Evolutionary conservation across 1,140 invertebrate species (phyloP).

Genomic region (Trialeurodes vaporariorum): DNA sequence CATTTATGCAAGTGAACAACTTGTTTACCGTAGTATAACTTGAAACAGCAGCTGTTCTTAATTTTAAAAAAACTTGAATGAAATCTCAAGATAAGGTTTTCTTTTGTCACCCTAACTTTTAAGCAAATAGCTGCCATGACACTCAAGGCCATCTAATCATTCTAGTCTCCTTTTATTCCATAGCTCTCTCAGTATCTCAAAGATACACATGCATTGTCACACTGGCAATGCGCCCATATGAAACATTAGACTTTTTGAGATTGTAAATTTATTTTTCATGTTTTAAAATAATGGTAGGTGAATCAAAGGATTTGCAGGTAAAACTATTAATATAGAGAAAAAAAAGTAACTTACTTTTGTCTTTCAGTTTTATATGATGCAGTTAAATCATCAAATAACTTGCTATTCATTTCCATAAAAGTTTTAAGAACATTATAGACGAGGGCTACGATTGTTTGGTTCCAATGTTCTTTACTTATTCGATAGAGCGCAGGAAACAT

Average conservation of each 20-base stretch:
- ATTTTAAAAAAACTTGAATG: too few species aligned
- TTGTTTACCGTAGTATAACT: too few species aligned
- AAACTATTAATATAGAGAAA: neutral
- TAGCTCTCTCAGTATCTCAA: too few species aligned
- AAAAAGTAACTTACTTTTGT: slow-evolving; percentile 68
- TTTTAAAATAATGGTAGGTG: neutral
- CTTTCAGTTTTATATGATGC: slow-evolving; percentile 95
- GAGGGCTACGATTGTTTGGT: slow-evolving; percentile 97
- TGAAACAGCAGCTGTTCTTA: too few species aligned
- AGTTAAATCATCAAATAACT: slow-evolving; percentile 96
- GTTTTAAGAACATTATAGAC: slow-evolving; percentile 99
- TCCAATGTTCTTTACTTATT: slow-evolving; percentile 99
- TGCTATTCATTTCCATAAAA: slow-evolving; percentile 99
- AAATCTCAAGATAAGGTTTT: too few species aligned
- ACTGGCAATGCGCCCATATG: neutral
- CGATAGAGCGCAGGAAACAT: slow-evolving; percentile 95
- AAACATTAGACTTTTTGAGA: neutral
- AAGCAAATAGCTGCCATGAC: too few species aligned
- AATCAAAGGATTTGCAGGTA: neutral
- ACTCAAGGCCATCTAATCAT: too few species aligned
- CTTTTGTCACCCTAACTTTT: too few species aligned
- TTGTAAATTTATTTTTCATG: neutral
- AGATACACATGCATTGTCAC: too few species aligned
- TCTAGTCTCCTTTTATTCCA: too few species aligned
- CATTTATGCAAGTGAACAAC: too few species aligned